Evolutionary conservation across 2,113 vertebrate species (phyloP).

Genomic region (Cettia cetti): DNA sequence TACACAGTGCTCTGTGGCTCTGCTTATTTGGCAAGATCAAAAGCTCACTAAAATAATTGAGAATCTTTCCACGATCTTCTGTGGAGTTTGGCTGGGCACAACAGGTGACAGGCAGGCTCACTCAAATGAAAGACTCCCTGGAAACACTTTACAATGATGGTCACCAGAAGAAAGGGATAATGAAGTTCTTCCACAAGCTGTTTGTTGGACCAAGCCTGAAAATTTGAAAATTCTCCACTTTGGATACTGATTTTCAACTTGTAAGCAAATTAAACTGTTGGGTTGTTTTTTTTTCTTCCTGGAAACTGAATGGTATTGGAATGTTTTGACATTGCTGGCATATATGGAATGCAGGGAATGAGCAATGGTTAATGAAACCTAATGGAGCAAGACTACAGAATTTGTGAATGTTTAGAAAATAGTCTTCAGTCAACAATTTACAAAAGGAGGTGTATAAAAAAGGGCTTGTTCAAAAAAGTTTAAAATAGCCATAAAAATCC

Average conservation of each 20-base stretch:
- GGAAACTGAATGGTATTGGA: not conserved
- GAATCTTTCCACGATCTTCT: not conserved
- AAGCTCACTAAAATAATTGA: not conserved
- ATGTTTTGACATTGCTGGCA: not conserved
- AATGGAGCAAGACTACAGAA: not conserved
- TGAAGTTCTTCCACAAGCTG: not conserved
- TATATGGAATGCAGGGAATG: not conserved
- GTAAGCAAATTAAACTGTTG: not conserved
- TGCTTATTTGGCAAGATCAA: not conserved
- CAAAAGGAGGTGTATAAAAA: not conserved
- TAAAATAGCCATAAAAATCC: not conserved
- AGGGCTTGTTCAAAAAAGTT: not conserved
- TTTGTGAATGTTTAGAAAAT: not conserved
- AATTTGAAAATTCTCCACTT: not conserved
- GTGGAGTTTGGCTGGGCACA: not conserved
- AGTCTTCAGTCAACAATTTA: not conserved
- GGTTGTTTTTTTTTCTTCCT: not conserved
- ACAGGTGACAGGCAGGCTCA: not conserved
- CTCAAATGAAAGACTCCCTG: not conserved
- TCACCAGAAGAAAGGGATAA: not conserved
- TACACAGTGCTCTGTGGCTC: not conserved
- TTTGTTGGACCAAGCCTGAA: not conserved
- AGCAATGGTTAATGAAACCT: not conserved
- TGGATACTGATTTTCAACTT: not conserved
- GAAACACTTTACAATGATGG: not conserved